Percentiles rank a stretch among this genome's conserved stretches.
These are phyloP conservation scores for Electrona antarctica DNA, from an alignment of 2,113 vertebrate species.

Conservation along the genomic window DNA sequence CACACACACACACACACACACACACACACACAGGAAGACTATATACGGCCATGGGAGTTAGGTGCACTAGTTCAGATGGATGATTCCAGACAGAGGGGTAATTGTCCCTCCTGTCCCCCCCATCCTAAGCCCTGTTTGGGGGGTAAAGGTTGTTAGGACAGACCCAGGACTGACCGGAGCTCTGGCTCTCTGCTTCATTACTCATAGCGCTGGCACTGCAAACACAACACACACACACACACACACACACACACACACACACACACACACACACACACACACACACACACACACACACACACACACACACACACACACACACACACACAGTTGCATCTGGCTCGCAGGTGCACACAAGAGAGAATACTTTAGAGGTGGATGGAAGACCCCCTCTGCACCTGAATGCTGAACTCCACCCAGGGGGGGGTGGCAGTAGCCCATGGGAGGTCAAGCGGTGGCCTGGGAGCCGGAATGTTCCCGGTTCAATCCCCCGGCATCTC, in stretches of 20 bases:
- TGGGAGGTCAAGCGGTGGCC: no score
- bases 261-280: constrained; percentile 13
- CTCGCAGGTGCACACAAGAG: no score
- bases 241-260: constrained; percentile 10
- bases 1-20: constrained; percentile 6
- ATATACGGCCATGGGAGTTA: constrained; percentile 8
- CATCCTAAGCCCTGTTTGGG: constrained; percentile 22
- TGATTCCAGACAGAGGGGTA: constrained; percentile 56
- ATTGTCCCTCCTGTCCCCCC: constrained; percentile 50
- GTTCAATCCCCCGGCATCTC: no score
- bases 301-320: neutral
- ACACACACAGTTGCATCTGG: neutral
- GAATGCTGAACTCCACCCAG: no score
- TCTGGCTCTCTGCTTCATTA: constrained; percentile 43
- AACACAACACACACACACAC: constrained; percentile 11
- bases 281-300: neutral
- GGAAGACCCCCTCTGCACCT: no score
- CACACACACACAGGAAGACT: constrained; percentile 11
- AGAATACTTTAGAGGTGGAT: no score
- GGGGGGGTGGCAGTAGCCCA: no score
- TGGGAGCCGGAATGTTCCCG: no score
- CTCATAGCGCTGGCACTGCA: constrained; percentile 47
- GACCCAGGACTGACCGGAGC: constrained; percentile 20
- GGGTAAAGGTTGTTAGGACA: constrained; percentile 15
- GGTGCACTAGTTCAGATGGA: constrained; percentile 51